phyloP scores from a whole-genome alignment of 2,888 invertebrate genomes.

The Conistra vaccinii region DNA sequence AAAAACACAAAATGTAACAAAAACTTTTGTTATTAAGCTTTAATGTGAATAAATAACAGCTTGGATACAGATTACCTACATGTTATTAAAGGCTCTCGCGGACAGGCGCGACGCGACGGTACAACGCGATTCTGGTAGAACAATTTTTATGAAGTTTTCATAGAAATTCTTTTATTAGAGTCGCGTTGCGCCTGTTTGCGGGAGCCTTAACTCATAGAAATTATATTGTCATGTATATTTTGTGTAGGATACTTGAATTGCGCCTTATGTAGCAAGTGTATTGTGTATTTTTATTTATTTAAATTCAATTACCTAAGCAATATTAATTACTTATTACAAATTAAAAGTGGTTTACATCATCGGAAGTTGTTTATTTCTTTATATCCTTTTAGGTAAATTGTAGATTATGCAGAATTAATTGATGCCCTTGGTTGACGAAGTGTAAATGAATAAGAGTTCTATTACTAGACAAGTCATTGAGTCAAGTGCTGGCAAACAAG shows the following conservation, averaged over 20 bases:
- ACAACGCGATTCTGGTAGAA: no score
- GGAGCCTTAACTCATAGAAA: conserved; percentile 52
- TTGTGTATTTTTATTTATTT: conserved; percentile 88
- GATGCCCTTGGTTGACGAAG: neutral
- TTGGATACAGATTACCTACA: conserved; percentile 57
- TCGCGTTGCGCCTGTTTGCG: no score
- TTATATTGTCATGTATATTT: conserved; percentile 70
- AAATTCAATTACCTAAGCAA: conserved; percentile 87
- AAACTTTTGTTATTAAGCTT: conserved; percentile 57
- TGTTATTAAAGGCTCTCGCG: conserved; percentile 39
- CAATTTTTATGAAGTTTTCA: no score
- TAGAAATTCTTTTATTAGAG: no score
- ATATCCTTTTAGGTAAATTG: conserved; percentile 10
- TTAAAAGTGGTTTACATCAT: conserved; percentile 86
- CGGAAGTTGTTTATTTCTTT: conserved; percentile 67
- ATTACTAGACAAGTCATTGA: neutral
- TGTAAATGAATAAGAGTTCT: conserved; percentile 1
- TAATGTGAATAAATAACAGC: conserved; percentile 69
- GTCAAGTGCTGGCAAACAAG: neutral
- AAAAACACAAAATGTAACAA: conserved; percentile 38
- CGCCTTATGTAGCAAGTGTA: conserved; percentile 82
- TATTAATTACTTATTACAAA: conserved; percentile 86
- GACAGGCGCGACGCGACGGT: no score
- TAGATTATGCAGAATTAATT: neutral
- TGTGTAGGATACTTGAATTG: conserved; percentile 76